Percentiles rank a stretch among this genome's conserved stretches.
Evolutionary conservation across 1,140 invertebrate species (phyloP).

Genomic region (Drosophila suzukii): DNA sequence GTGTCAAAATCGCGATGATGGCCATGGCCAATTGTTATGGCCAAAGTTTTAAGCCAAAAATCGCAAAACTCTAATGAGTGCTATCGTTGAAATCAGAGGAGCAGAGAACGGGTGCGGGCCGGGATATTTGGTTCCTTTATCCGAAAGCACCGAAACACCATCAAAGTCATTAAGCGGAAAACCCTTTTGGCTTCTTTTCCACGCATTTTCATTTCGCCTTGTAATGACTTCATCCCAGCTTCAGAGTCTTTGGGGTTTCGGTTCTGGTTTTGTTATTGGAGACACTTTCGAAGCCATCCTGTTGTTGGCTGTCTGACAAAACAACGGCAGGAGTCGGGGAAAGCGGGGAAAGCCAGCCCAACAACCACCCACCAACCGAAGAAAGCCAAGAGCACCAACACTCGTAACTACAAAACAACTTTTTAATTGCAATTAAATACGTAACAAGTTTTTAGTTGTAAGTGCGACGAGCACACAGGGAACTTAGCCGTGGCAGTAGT

Average conservation of each 20-base stretch:
- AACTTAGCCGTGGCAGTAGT: constrained; percentile 58
- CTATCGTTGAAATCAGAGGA: constrained; percentile 65
- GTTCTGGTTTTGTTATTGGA: constrained; percentile 58
- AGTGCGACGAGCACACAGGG: constrained; percentile 58
- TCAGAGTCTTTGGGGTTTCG: constrained; percentile 40
- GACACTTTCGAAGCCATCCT: constrained; percentile 72
- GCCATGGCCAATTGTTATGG: constrained; percentile 73
- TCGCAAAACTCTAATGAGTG: constrained; percentile 72
- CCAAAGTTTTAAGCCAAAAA: constrained; percentile 61
- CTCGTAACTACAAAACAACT: constrained; percentile 80
- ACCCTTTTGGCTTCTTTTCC: constrained; percentile 74
- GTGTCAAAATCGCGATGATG: constrained; percentile 48
- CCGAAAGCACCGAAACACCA: constrained; percentile 30
- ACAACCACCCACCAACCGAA: constrained; percentile 17
- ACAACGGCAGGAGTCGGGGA: constrained; percentile 11
- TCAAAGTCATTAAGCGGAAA: constrained; percentile 73
- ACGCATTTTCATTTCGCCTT: constrained; percentile 66
- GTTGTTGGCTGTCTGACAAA: constrained; percentile 43
- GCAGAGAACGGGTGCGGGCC: background rate
- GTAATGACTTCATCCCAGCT: constrained; percentile 74
- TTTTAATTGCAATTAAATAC: constrained; percentile 84
- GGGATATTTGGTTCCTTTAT: constrained; percentile 24
- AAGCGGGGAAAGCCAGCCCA: background rate
- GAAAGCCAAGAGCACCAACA: constrained; percentile 54
- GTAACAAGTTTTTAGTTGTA: constrained; percentile 83